phyloP scores from a whole-genome alignment of 2,797 vertebrate genomes.

The Sarcophilus harrisii region DNA sequence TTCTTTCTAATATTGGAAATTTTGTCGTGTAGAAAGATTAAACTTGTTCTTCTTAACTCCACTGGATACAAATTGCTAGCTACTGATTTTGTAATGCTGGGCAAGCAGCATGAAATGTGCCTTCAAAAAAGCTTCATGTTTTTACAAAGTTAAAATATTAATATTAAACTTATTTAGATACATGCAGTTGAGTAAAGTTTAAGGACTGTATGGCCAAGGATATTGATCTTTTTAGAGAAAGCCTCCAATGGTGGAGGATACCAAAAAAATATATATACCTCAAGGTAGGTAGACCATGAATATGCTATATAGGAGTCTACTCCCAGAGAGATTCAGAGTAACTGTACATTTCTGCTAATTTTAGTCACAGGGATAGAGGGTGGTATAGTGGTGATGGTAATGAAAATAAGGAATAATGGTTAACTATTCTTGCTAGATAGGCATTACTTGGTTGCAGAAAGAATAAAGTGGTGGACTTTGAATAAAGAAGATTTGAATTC shows the following conservation, averaged over 20 bases:
- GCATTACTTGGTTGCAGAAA: not conserved
- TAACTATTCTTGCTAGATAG: not conserved
- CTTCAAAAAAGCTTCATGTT: not conserved
- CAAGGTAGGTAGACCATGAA: too few relatives aligned
- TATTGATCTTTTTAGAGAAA: not conserved
- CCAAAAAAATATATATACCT: too few relatives aligned
- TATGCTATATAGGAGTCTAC: not conserved
- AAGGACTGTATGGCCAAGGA: not conserved
- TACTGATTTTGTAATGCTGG: not conserved
- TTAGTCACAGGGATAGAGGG: rapidly evolving
- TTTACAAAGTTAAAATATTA: not conserved
- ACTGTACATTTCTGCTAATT: not conserved
- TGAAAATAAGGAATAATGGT: not conserved
- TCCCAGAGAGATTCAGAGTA: not conserved
- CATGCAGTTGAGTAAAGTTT: not conserved
- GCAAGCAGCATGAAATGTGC: not conserved
- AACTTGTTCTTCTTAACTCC: not conserved
- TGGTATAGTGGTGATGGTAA: not conserved
- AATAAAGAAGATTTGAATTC: not conserved
- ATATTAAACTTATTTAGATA: not conserved
- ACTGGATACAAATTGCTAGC: not conserved
- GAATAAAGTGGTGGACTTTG: not conserved
- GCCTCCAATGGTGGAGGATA: too few relatives aligned
- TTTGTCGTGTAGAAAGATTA: not conserved
- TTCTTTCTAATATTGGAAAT: not conserved